These are phyloP conservation scores for Drosophila prolongata DNA, from an alignment of 2,888 invertebrate species.

Conservation along the genomic window DNA sequence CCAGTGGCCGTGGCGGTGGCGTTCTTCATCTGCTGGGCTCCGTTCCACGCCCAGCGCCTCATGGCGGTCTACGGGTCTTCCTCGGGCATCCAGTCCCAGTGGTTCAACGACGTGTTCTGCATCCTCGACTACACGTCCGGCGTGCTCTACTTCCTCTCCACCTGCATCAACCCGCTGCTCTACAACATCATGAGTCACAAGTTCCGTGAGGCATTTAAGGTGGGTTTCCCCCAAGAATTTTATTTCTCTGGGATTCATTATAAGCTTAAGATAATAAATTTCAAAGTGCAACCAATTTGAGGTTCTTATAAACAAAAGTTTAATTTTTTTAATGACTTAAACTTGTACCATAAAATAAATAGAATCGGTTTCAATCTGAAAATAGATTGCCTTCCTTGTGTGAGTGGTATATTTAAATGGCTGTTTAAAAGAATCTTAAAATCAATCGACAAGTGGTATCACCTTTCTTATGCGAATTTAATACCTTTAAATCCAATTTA, in stretches of 20 bases:
- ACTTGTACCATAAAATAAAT: too few species aligned
- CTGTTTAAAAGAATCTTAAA: too few species aligned
- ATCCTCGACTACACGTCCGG: slow-evolving; percentile 89
- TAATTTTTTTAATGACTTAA: too few species aligned
- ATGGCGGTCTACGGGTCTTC: slow-evolving; percentile 90
- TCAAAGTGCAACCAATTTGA: too few species aligned
- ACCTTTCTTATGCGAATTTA: neutral
- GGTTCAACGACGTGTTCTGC: slow-evolving; percentile 87
- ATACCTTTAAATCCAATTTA: slow-evolving; percentile 35
- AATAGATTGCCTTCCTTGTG: too few species aligned
- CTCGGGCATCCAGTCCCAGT: slow-evolving; percentile 71
- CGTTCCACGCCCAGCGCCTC: slow-evolving; percentile 95
- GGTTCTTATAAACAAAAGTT: too few species aligned
- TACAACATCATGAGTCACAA: slow-evolving; percentile 90
- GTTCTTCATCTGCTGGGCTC: slow-evolving; percentile 94
- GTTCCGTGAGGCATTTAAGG: slow-evolving; percentile 89
- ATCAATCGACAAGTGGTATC: neutral
- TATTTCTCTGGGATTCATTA: neutral
- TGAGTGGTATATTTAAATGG: too few species aligned
- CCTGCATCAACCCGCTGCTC: slow-evolving; percentile 89
- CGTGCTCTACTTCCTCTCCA: slow-evolving; percentile 88
- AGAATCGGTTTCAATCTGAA: too few species aligned
- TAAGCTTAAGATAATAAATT: neutral
- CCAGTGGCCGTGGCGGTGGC: slow-evolving; percentile 94
- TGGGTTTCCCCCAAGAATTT: slow-evolving; percentile 63